These are phyloP conservation scores for Phenganax stokvisi DNA, from an alignment of 92 coral and sea anemone species.

Conservation along the genomic window DNA sequence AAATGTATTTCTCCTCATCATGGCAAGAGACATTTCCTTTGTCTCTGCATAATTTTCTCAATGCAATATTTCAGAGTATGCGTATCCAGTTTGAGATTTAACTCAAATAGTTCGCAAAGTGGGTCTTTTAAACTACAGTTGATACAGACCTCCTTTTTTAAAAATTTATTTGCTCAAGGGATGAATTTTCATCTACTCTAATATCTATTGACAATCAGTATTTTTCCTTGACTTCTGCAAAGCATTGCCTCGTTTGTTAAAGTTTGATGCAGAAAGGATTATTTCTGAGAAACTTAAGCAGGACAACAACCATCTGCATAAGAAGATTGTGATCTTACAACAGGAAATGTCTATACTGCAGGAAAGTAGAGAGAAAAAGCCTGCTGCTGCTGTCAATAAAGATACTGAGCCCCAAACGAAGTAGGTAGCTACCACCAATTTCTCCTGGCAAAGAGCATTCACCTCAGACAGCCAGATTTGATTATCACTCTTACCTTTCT, in stretches of 20 bases:
- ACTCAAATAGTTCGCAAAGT: background rate
- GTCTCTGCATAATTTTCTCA: conserved; percentile 83
- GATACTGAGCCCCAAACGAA: conserved; percentile 38
- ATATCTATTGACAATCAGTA: background rate
- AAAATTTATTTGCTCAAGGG: background rate
- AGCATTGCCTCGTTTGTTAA: conserved; percentile 84
- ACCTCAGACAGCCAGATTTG: too few relatives aligned
- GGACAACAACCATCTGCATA: conserved; percentile 66
- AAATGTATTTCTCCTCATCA: conserved; percentile 93
- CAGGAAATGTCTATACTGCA: conserved; percentile 77
- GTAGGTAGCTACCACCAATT: background rate
- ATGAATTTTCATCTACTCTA: too few relatives aligned
- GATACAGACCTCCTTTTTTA: background rate
- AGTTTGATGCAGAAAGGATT: conserved; percentile 80
- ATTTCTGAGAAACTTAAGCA: conserved; percentile 63
- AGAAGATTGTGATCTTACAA: conserved; percentile 65
- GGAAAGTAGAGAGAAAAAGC: conserved; percentile 53
- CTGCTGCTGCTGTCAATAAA: conserved; percentile 34
- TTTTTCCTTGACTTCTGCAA: conserved; percentile 6
- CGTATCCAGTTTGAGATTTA: conserved; percentile 67
- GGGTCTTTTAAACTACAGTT: background rate
- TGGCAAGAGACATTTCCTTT: conserved; percentile 96
- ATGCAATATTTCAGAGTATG: conserved; percentile 81
- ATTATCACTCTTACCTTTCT: too few relatives aligned
- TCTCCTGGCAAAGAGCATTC: too few relatives aligned